Conservation (phyloP, 2,797 vertebrate species). For the Prunella strophiata region DNA sequence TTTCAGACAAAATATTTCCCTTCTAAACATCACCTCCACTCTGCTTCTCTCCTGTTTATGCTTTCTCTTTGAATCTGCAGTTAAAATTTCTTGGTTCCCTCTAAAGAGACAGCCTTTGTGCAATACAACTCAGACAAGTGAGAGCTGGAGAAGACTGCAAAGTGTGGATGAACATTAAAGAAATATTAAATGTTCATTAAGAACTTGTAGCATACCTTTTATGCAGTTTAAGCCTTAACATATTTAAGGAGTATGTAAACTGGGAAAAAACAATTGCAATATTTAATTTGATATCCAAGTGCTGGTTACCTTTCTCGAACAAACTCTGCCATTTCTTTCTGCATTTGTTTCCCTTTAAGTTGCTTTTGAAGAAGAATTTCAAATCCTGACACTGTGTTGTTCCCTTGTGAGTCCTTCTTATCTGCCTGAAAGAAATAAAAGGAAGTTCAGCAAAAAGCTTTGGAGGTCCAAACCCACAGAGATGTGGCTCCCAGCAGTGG, state of each 20-base stretch:
- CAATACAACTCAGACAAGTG: background rate
- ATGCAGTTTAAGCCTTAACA: background rate
- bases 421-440: constrained; percentile 83
- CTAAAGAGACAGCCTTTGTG: background rate
- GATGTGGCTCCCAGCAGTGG: background rate
- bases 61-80: background rate
- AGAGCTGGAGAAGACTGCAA: background rate
- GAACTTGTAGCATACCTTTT: background rate
- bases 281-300: background rate
- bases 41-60: background rate
- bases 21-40: background rate
- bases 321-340: constrained; percentile 99
- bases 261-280: background rate
- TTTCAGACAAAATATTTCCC: background rate
- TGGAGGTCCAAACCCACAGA: background rate
- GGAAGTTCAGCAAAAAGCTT: background rate
- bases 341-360: constrained; percentile 97
- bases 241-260: background rate
- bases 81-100: background rate
- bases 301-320: constrained; percentile 89
- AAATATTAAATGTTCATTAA: background rate
- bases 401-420: constrained; percentile 92
- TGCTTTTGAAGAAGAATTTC: constrained; percentile 97
- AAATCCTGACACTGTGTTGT: constrained; percentile 89
- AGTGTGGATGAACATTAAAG: background rate